Base-by-base conservation (phyloP, 92 coral and sea anemone species). In the Galaxea fascicularis region DNA sequence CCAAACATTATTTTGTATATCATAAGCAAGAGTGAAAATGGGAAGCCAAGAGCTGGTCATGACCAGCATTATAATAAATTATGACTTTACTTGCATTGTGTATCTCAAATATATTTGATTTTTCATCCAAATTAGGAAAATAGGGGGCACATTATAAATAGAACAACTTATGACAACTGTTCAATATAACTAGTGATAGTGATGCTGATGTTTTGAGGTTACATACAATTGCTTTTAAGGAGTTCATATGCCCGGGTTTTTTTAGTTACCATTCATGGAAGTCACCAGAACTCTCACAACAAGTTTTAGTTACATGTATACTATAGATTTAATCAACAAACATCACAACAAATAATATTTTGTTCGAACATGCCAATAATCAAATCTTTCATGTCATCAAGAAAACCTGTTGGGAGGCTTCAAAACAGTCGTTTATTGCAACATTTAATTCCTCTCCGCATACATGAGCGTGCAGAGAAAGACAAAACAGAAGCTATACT, bases 101-200 rank as follows among this genome's bases (percentile, higher is more conserved):
- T 12, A 66, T 13, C 39, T 30, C 65, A 49, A 30, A 30, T 49
- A 52, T 79, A 31, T 20, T 65, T n/a, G 20, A 53, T 79, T 21
- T 51, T 78, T 1, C 60, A 67, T 49, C 60, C 65, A 79, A 67
- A 29, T 79, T 45, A 63, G 59, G 72, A 77, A 63, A 47, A 21
- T 49, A 21, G 51, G 20, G 39, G 39, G 39, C 82, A 77, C 39
- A 59, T 41, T 22, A 65, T 66, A 79, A 79, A 79, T 65, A 66
- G 75, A 47, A 78, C 27, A 10, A 65, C 51, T 21, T 15, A 26
- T 16, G 65, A 10, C 21, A 65, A 66, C 41, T 49, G 63, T 30
- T 51, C 84, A 79, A 51, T 67, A 79, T 79, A 20, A 63, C 67
- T 65, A 12, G 57, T 77, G 59, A 63, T 77, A 59, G 46, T 49